These are phyloP conservation scores for Seriola dumerili DNA, from an alignment of 2,113 vertebrate genomes.

Conservation along the genomic window DNA sequence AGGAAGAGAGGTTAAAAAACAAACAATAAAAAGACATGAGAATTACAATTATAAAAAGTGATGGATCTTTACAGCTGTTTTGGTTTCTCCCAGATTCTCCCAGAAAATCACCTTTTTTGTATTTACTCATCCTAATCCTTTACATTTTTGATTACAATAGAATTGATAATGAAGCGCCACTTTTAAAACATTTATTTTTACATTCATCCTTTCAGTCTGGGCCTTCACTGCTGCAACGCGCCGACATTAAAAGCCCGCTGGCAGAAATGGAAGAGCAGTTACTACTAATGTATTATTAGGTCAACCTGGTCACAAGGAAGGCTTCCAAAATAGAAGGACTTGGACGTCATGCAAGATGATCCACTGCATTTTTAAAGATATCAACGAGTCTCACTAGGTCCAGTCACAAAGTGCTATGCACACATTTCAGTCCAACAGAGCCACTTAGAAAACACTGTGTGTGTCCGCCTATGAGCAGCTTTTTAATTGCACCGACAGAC, in stretches of 20 bases:
- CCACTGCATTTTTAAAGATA: constrained; percentile 52
- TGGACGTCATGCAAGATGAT: constrained; percentile 59
- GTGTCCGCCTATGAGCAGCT: not conserved
- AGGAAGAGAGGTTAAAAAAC: constrained; percentile 2
- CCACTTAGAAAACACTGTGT: not conserved
- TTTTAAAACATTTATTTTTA: not conserved
- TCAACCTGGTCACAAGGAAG: constrained; percentile 51
- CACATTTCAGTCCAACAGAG: not conserved
- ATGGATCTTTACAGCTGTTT: too few relatives aligned
- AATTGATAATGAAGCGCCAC: not conserved
- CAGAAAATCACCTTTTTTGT: too few relatives aligned
- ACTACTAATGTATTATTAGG: constrained; percentile 56
- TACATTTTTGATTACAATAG: not conserved
- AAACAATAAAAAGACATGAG: not conserved
- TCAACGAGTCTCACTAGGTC: constrained; percentile 28
- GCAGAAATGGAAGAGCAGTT: constrained; percentile 6
- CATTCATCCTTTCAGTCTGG: not conserved
- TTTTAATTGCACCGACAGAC: constrained; percentile 5
- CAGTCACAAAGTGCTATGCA: not conserved
- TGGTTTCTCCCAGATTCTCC: too few relatives aligned
- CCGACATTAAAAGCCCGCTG: not conserved
- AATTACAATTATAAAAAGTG: not conserved
- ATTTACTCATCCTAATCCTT: not conserved
- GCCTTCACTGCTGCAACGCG: not conserved
- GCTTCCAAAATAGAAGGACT: constrained; percentile 64